Evolutionary conservation across 1,140 invertebrate genomes (phyloP).

Genomic region (Atta texana): DNA sequence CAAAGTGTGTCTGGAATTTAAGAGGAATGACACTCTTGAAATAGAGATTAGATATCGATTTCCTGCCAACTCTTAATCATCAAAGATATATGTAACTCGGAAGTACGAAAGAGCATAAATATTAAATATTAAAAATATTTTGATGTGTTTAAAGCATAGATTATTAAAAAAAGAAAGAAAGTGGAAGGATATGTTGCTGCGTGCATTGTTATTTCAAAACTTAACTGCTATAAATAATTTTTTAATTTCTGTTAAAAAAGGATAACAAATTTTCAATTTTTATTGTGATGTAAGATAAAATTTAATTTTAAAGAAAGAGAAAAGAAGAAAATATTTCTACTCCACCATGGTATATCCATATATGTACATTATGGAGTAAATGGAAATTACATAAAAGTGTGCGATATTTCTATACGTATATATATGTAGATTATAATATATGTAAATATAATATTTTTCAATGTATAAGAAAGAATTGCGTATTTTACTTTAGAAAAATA

Average conservation of each 20-base stretch:
- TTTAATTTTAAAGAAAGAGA: slow-evolving; percentile 48
- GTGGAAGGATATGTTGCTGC: not conserved
- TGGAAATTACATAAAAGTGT: slow-evolving; percentile 31
- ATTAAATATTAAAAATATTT: slow-evolving; percentile 34
- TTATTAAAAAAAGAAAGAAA: not conserved
- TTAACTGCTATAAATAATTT: slow-evolving; percentile 3
- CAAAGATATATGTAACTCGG: not conserved
- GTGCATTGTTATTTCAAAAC: not conserved
- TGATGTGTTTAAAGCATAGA: not conserved
- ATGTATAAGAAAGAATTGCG: slow-evolving; percentile 66
- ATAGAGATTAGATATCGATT: not conserved
- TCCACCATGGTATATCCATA: not conserved
- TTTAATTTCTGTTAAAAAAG: slow-evolving; percentile 16
- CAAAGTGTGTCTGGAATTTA: not conserved
- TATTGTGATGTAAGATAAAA: slow-evolving; percentile 35
- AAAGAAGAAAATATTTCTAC: slow-evolving; percentile 3
- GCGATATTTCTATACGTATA: slow-evolving; percentile 42
- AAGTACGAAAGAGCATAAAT: not conserved
- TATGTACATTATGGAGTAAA: not conserved
- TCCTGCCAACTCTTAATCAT: slow-evolving; percentile 7
- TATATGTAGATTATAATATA: slow-evolving; percentile 51
- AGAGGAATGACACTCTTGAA: not conserved
- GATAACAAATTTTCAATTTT: not conserved
- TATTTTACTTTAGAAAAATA: slow-evolving; percentile 73
- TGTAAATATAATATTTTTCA: slow-evolving; percentile 72